phyloP scores from a whole-genome alignment of 2,888 invertebrate genomes.

The Thalpophila matura region DNA sequence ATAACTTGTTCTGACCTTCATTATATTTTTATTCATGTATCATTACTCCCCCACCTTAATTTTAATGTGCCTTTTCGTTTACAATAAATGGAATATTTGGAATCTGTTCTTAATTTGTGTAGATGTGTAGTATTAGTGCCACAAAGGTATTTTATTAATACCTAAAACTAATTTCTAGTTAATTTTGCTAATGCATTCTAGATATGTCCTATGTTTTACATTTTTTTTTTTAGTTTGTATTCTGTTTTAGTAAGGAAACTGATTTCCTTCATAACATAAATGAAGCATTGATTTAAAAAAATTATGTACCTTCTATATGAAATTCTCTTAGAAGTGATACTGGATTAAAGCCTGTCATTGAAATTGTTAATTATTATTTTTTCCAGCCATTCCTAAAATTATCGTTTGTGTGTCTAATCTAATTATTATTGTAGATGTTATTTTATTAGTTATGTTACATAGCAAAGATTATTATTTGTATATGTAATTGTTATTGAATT shows the following conservation, averaged over 20 bases:
- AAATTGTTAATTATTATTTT: slow-evolving; percentile 70
- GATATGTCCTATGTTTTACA: slow-evolving; percentile 75
- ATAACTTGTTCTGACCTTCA: slow-evolving; percentile 66
- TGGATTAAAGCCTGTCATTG: slow-evolving; percentile 87
- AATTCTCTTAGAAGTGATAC: slow-evolving; percentile 84
- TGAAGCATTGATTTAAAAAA: slow-evolving; percentile 78
- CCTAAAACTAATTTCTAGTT: slow-evolving; percentile 76
- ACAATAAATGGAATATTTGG: slow-evolving; percentile 72
- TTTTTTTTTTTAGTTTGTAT: slow-evolving; percentile 78
- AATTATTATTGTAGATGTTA: slow-evolving; percentile 16
- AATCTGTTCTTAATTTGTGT: slow-evolving; percentile 75
- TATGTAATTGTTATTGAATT: slow-evolving; percentile 33
- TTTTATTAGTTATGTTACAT: slow-evolving; percentile 28
- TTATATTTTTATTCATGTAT: slow-evolving; percentile 77
- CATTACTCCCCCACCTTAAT: slow-evolving; percentile 82
- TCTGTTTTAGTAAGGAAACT: slow-evolving; percentile 71
- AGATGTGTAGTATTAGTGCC: slow-evolving; percentile 74
- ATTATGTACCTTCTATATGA: slow-evolving; percentile 82
- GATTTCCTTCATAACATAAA: slow-evolving; percentile 68
- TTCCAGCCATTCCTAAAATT: slow-evolving; percentile 49
- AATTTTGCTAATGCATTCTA: slow-evolving; percentile 79
- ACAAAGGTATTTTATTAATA: slow-evolving; percentile 72
- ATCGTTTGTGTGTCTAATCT: slow-evolving; percentile 33
- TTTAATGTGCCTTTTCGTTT: slow-evolving; percentile 86
- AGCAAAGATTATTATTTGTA: slow-evolving; percentile 10